Conservation (phyloP, 2,797 vertebrate genomes). For the Melanogrammus aeglefinus region DNA sequence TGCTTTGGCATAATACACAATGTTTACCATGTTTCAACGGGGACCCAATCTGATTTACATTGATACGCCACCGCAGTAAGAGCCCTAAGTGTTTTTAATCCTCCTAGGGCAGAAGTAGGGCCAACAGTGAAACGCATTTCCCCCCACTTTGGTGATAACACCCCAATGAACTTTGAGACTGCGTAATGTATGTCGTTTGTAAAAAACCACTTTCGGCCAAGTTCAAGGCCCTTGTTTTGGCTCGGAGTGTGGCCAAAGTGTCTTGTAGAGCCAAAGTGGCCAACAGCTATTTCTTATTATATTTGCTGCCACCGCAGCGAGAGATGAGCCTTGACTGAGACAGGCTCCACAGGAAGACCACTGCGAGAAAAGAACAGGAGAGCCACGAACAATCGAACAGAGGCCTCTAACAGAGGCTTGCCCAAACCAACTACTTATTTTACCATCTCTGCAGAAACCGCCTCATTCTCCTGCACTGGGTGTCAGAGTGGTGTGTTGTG, state of each 20-base stretch:
- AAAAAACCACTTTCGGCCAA: constrained; percentile 43
- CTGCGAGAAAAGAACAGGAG: no score
- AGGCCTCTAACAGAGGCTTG: not conserved
- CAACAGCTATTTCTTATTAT: constrained; percentile 26
- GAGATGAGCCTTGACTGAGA: not conserved
- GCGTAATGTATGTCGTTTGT: constrained; percentile 39
- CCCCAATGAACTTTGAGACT: constrained; percentile 35
- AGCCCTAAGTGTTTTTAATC: constrained; percentile 65
- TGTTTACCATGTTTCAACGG: constrained; percentile 40
- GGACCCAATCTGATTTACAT: constrained; percentile 56
- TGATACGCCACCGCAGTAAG: constrained; percentile 55
- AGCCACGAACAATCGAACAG: not conserved
- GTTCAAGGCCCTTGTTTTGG: constrained; percentile 14
- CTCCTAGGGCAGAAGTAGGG: constrained; percentile 23
- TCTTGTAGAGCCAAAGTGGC: constrained; percentile 17
- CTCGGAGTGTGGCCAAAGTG: constrained; percentile 32
- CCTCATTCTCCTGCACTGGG: constrained; percentile 14
- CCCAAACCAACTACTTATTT: constrained; percentile 29
- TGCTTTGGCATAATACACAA: constrained; percentile 49
- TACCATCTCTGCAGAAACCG: constrained; percentile 23
- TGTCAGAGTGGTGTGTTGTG: constrained; percentile 21
- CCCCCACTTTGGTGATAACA: constrained; percentile 36
- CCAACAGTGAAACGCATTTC: constrained; percentile 25
- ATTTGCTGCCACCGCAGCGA: not conserved
- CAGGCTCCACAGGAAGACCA: not conserved